A percentile compares a stretch with the other conserved stretches of the same genome.
Conservation (phyloP, 2,888 invertebrate species). For the Ichneumoninae sp. region DNA sequence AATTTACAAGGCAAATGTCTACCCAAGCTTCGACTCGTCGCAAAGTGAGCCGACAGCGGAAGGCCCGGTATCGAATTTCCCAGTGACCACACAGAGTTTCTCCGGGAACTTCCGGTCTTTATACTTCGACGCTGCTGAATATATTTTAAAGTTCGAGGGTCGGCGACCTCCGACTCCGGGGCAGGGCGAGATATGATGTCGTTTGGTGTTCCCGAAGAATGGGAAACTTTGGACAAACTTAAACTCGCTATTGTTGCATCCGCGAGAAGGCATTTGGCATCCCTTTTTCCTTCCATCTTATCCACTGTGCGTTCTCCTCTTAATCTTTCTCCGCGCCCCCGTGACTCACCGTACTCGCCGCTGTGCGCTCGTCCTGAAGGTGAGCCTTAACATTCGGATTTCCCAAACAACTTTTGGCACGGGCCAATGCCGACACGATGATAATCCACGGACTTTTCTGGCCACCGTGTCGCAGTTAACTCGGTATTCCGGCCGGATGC, state of each 20-base stretch:
- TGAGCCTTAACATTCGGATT: constrained; percentile 54
- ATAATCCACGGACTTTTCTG: constrained; percentile 58
- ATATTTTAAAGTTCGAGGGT: constrained; percentile 17
- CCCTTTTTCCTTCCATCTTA: constrained; percentile 37
- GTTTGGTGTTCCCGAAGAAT: not conserved
- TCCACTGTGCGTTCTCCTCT: constrained; percentile 43
- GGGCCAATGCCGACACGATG: constrained; percentile 45
- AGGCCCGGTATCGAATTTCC: not conserved
- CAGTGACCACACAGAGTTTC: not conserved
- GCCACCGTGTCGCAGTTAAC: constrained; percentile 54
- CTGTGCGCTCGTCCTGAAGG: constrained; percentile 17
- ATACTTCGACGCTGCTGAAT: not conserved
- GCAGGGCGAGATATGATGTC: not conserved
- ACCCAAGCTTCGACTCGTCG: not conserved
- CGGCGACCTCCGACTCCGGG: not conserved
- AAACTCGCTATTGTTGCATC: constrained; percentile 54
- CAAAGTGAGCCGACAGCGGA: not conserved
- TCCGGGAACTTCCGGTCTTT: not conserved
- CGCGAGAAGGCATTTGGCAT: constrained; percentile 55
- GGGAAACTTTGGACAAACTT: constrained; percentile 43
- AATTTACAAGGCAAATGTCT: not conserved
- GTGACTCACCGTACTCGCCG: not conserved
- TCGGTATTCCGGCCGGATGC: constrained; percentile 51
- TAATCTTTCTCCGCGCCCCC: constrained; percentile 30
- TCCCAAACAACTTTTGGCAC: constrained; percentile 64